Percentiles rank a stretch among this genome's conserved stretches.
Conservation (phyloP, 2,888 invertebrate genomes). For the Pristionchus mayeri region DNA sequence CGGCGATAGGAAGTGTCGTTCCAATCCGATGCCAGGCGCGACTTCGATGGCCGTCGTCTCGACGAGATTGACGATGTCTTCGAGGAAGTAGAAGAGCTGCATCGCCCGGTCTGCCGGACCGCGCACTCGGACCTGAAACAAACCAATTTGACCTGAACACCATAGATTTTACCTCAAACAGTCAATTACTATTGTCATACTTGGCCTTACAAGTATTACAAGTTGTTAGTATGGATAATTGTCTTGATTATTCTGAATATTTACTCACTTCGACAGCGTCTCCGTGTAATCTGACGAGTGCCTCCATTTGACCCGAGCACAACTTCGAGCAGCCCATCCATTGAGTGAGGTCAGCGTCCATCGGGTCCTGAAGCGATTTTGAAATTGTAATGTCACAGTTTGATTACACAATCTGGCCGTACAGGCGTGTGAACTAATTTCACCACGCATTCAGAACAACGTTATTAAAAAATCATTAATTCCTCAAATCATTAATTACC, state of each 20-base stretch:
- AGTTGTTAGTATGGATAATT: too few species aligned
- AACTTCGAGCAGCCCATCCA: slow-evolving; percentile 82
- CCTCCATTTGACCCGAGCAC: slow-evolving; percentile 83
- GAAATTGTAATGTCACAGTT: too few species aligned
- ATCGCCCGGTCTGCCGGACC: slow-evolving; percentile 76
- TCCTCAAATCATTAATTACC: slow-evolving; percentile 50
- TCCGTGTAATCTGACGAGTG: slow-evolving; percentile 80
- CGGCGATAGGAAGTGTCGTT: slow-evolving; percentile 83
- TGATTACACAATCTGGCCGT: too few species aligned
- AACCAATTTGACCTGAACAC: too few species aligned
- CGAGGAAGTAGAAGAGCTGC: slow-evolving; percentile 82
- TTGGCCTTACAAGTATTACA: too few species aligned
- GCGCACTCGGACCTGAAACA: slow-evolving; percentile 77
- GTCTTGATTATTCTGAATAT: too few species aligned
- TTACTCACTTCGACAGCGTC: slow-evolving; percentile 62
- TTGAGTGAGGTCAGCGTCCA: slow-evolving; percentile 84
- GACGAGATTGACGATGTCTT: slow-evolving; percentile 79
- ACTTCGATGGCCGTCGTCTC: slow-evolving; percentile 82
- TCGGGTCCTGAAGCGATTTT: slow-evolving; percentile 78
- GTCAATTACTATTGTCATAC: too few species aligned
- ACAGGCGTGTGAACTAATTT: too few species aligned
- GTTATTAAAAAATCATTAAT: too few species aligned
- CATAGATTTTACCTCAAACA: too few species aligned
- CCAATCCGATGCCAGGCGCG: slow-evolving; percentile 83
- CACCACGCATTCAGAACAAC: too few species aligned